A percentile compares a stretch with the other conserved stretches of the same genome.
phyloP scores from a whole-genome alignment of 2,113 vertebrate species.

The Dromiciops gliroides region DNA sequence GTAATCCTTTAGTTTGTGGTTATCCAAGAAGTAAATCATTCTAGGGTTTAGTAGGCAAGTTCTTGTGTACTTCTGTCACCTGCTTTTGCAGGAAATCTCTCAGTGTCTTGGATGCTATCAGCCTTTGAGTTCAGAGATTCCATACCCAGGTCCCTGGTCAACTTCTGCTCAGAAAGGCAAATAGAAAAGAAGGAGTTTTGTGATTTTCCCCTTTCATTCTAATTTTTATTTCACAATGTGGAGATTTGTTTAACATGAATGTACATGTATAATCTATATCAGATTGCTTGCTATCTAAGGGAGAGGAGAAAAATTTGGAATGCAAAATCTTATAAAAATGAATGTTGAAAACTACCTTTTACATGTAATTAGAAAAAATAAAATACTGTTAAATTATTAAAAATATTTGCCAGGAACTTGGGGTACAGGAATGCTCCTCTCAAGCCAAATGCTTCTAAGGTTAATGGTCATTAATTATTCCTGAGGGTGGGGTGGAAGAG shows the following conservation, averaged over 20 bases:
- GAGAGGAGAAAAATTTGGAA: no score
- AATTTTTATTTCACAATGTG: no score
- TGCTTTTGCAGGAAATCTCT: background rate
- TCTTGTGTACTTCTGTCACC: background rate
- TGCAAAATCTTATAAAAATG: no score
- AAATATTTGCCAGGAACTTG: background rate
- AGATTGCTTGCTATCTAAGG: no score
- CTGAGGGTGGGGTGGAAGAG: background rate
- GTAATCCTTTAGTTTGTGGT: background rate
- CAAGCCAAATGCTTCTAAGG: background rate
- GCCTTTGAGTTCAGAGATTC: background rate
- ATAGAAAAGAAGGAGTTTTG: background rate
- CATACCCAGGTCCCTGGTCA: background rate
- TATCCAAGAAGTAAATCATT: background rate
- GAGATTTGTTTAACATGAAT: no score
- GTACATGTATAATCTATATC: no score
- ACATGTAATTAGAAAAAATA: no score
- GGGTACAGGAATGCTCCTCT: background rate
- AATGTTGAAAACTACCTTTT: no score
- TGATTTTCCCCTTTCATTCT: no score
- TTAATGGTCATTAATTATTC: background rate
- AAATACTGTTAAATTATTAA: no score
- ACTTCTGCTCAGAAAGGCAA: background rate
- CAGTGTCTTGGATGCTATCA: background rate
- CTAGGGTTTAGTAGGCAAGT: background rate